Percentiles rank a stretch among this genome's conserved stretches.
Evolutionary conservation across 2,113 vertebrate genomes (phyloP).

Genomic region (Hemicordylus capensis): DNA sequence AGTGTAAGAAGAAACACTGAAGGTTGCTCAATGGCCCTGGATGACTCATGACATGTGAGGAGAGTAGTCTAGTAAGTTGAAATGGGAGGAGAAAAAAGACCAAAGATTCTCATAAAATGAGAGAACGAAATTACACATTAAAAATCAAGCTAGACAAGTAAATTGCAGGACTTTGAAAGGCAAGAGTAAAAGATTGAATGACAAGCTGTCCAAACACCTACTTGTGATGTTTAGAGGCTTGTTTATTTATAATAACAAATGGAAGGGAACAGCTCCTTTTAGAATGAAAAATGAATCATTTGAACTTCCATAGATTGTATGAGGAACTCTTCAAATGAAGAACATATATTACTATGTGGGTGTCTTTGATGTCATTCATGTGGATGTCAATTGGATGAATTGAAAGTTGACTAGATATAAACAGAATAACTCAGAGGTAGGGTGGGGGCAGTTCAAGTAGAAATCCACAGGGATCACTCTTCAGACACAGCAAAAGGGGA

Average conservation of each 20-base stretch:
- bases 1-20: neutral
- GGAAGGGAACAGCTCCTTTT: conserved; percentile 1
- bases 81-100: neutral
- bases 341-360: neutral
- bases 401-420: neutral
- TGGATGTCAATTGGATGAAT: neutral
- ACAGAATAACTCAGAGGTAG: too few species aligned
- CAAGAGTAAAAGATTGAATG: conserved; percentile 3
- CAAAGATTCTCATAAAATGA: neutral
- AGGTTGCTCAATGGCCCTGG: neutral
- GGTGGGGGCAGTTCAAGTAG: too few species aligned
- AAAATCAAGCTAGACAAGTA: conserved; percentile 15
- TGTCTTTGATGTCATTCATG: neutral
- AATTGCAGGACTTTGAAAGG: conserved; percentile 19
- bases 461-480: neutral
- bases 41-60: neutral
- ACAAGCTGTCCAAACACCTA: conserved; percentile 27
- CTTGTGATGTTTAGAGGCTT: neutral
- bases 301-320: neutral
- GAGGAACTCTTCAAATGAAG: neutral
- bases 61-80: neutral
- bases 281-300: neutral
- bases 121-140: neutral
- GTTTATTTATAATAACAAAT: conserved; percentile 5
- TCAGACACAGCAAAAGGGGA: too few species aligned